Evolutionary conservation across 2,797 vertebrate species (phyloP).

Genomic region (Tapera naevia): DNA sequence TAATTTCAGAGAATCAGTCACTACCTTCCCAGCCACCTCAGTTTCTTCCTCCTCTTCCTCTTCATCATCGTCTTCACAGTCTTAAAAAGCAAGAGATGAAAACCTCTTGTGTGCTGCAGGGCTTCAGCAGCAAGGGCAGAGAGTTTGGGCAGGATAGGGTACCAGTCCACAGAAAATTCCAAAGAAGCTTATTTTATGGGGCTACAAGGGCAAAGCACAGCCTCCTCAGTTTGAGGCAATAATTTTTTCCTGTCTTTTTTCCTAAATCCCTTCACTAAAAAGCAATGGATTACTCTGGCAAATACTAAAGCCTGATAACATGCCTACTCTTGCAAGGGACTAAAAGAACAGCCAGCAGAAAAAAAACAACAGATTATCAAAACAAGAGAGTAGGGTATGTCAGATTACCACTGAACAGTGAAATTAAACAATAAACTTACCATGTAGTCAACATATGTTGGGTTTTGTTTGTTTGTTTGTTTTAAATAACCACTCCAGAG

Average conservation of each 20-base stretch:
- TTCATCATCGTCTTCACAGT: conserved; percentile 75
- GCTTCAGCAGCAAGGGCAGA: not conserved
- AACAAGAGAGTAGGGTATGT: not conserved
- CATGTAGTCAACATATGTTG: too few species aligned
- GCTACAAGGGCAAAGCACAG: not conserved
- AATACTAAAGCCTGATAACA: not conserved
- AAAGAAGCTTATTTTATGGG: not conserved
- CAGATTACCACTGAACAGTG: not conserved
- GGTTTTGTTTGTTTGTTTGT: too few species aligned
- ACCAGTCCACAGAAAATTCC: not conserved
- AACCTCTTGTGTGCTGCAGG: not conserved
- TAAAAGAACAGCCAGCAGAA: conserved; percentile 15
- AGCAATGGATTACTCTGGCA: not conserved
- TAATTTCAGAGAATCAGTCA: not conserved
- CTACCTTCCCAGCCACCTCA: conserved; percentile 49
- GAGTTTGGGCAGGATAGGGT: not conserved
- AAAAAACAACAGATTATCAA: not conserved
- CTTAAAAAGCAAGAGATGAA: conserved; percentile 20
- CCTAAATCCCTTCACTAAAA: not conserved
- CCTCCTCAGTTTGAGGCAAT: not conserved
- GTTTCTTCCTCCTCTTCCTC: conserved; percentile 65
- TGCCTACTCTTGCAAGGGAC: not conserved
- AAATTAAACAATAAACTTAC: not conserved
- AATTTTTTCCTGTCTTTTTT: not conserved
- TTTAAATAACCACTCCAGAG: not conserved